Conservation (phyloP, 2,113 vertebrate genomes). For the Dolichallabes microphthalmus region DNA sequence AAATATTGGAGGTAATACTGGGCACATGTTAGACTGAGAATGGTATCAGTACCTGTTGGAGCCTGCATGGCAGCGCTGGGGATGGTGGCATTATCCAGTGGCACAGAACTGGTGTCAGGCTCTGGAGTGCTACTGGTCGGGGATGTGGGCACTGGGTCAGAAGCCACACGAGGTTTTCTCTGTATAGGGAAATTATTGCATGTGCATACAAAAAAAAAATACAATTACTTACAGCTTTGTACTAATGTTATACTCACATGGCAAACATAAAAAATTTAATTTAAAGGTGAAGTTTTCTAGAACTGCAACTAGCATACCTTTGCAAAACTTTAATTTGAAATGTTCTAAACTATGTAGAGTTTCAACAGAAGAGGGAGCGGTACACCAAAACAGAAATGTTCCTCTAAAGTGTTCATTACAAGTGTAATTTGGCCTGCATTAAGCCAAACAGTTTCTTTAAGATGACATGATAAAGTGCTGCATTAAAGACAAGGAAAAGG, state of each 20-base stretch:
- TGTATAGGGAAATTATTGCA: constrained; percentile 60
- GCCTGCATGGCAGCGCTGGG: constrained; percentile 95
- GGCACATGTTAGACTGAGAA: background rate
- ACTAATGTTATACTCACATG: background rate
- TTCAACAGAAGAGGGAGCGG: background rate
- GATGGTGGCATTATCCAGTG: constrained; percentile 94
- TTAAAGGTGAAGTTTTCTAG: background rate
- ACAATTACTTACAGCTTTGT: background rate
- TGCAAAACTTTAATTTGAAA: background rate
- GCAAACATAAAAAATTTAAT: background rate
- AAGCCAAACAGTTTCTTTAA: background rate
- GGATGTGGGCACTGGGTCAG: constrained; percentile 90
- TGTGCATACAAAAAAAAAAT: background rate
- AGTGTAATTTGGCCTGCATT: background rate
- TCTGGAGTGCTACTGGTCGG: constrained; percentile 97
- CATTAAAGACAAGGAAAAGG: background rate
- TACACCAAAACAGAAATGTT: background rate
- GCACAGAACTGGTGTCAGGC: constrained; percentile 96
- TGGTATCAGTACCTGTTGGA: constrained; percentile 83
- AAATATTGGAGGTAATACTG: background rate
- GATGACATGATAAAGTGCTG: background rate
- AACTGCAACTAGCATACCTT: background rate
- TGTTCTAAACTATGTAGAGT: background rate
- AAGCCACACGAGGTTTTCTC: constrained; percentile 90
- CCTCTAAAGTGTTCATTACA: background rate